Evolutionary conservation across 2,888 invertebrate genomes (phyloP).

Genomic region (Pogonocherus hispidulus): DNA sequence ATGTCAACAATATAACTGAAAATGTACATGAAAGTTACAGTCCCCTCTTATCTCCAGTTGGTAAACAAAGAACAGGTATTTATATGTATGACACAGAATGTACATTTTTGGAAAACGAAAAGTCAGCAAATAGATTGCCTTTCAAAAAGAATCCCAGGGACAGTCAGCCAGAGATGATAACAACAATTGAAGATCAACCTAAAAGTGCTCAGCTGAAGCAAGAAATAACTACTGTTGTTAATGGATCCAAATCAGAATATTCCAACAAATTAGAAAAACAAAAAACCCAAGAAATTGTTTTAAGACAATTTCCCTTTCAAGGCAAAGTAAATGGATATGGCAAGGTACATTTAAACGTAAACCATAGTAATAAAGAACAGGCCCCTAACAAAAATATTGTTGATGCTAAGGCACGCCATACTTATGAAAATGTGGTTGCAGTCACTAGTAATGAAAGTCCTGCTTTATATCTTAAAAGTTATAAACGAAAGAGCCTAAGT

Average conservation of each 20-base stretch:
- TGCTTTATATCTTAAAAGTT: background rate
- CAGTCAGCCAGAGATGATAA: background rate
- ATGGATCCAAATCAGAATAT: no score
- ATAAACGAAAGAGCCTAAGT: background rate
- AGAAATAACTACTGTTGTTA: no score
- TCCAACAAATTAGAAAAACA: no score
- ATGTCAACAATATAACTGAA: background rate
- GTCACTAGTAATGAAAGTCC: background rate
- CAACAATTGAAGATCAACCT: background rate
- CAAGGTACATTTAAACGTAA: no score
- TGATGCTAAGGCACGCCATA: background rate
- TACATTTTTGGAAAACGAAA: constrained; percentile 20
- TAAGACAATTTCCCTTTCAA: no score
- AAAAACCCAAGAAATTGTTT: no score
- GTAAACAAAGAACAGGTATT: constrained; percentile 18
- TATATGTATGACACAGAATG: constrained; percentile 20
- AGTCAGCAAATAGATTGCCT: background rate
- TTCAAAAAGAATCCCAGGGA: no score
- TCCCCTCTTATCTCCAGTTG: constrained; percentile 11
- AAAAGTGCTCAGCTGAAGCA: no score
- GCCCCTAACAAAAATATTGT: no score
- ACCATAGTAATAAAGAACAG: no score
- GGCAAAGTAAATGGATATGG: no score
- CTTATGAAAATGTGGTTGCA: background rate
- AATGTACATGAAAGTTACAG: background rate